Evolutionary conservation across 2,113 vertebrate genomes (phyloP).

Genomic region (Nicator chloris): DNA sequence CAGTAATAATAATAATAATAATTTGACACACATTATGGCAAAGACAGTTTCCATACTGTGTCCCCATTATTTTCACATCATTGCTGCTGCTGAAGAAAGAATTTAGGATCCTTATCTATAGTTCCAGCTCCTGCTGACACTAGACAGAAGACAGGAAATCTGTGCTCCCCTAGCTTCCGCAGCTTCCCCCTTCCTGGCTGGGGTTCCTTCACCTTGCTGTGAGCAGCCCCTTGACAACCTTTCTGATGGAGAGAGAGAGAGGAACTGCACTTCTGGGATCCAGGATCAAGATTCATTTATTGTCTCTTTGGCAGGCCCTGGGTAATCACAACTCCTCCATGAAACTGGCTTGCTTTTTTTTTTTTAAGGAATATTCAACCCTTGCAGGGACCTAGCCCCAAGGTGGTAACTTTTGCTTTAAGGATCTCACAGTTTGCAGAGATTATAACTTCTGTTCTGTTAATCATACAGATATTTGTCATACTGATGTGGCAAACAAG

Average conservation of each 20-base stretch:
- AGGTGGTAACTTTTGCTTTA: neutral
- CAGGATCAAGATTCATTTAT: neutral
- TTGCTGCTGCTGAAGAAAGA: neutral
- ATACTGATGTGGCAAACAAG: neutral
- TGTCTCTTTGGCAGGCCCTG: neutral
- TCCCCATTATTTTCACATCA: neutral
- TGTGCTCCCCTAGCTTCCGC: neutral
- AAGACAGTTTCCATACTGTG: neutral
- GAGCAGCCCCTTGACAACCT: neutral
- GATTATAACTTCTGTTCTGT: neutral
- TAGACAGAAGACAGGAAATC: neutral
- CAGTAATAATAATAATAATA: no score
- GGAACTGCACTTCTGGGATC: neutral
- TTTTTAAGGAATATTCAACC: neutral
- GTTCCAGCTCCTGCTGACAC: neutral
- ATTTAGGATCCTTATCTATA: neutral
- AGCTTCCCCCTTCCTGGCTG: neutral
- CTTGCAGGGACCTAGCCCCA: neutral
- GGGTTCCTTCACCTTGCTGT: neutral
- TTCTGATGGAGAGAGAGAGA: neutral
- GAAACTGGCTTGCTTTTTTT: neutral
- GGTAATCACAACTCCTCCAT: neutral
- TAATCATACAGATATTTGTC: neutral
- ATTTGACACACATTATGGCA: neutral
- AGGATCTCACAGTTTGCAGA: neutral